Conservation (phyloP, 2,888 invertebrate genomes). For the Chouioia cunea region DNA sequence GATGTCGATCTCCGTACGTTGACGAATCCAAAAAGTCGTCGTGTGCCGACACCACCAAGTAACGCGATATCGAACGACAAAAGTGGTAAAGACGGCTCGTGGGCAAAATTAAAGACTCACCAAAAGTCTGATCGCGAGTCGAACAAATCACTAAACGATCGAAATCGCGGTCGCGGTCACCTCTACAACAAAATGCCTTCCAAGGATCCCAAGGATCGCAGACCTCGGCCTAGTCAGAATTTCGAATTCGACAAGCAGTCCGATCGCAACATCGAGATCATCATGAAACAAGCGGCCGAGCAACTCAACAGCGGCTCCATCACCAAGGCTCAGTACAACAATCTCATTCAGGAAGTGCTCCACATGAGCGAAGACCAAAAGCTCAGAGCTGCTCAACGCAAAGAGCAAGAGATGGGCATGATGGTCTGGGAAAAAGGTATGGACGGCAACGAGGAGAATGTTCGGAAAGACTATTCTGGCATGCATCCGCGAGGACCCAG, state of each 20-base stretch:
- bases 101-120: constrained; percentile 51
- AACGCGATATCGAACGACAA: constrained; percentile 72
- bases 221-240: constrained; percentile 31
- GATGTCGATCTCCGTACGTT: constrained; percentile 86
- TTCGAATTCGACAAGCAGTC: constrained; percentile 70
- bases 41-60: constrained; percentile 68
- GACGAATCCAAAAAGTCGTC: constrained; percentile 49
- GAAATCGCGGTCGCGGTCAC: constrained; percentile 72
- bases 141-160: constrained; percentile 22
- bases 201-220: constrained; percentile 31
- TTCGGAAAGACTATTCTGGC: constrained; percentile 26
- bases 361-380: constrained; percentile 83
- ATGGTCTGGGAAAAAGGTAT: constrained; percentile 38
- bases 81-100: constrained; percentile 59
- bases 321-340: constrained; percentile 81
- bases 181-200: constrained; percentile 16
- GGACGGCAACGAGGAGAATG: constrained; percentile 36
- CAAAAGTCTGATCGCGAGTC: constrained; percentile 16
- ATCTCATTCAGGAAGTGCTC: constrained; percentile 81
- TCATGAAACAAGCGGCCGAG: constrained; percentile 86
- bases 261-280: constrained; percentile 79
- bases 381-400: constrained; percentile 72
- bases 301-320: constrained; percentile 81
- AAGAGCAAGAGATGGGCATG: constrained; percentile 65
- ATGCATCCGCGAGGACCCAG: constrained; percentile 33